Base-by-base conservation (phyloP, 2,797 vertebrate species). In the Scyliorhinus canicula region DNA sequence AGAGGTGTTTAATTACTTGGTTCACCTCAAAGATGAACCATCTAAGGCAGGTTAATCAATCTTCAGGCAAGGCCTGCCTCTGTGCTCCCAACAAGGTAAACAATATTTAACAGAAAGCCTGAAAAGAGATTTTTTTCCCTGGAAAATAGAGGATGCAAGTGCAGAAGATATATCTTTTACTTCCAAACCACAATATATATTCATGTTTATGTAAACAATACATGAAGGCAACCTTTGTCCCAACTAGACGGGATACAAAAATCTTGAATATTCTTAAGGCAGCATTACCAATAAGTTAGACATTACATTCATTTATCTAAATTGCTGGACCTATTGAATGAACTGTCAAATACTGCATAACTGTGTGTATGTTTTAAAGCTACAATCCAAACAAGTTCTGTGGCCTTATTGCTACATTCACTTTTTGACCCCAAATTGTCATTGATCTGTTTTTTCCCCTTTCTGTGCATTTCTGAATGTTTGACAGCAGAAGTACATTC, bases 401-500 rank as follows among this genome's bases (percentile, higher is more conserved):
- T 40, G 35, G 19, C 24, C 0, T 47, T 44, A 79, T 44, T 67
- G 63, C 63, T 14, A 21, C 40, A 14, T 67, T 65, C 26, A 28
- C 11, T 1, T 26, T 67, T 93, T 93, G 91, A 93, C 91, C 63
- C 40, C 57, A 93, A 88, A 69, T 93, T 67, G 47, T 19, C 91
- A 93, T 28, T 93, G 63, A 28, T 19, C 31, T 93, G 44, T 67
- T 69, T 47, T 93, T 67, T 40, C 16, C 44, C 35, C 63, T 69
- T 57, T 90, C 4, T 57, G 86, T 60, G 35, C 63, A 0, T 93
- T 93, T 69, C 26, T 69, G 14, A 65, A 67, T 93, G 24, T 93
- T 44, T 93, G 90, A 63, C 40, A 67, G 63, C 63, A 93, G 63
- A 69, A 24, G 21, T 93, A 93, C 69, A 67, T 93, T 67, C 91